Base-by-base conservation (phyloP, 2,113 vertebrate species). In the Seriola rivoliana region DNA sequence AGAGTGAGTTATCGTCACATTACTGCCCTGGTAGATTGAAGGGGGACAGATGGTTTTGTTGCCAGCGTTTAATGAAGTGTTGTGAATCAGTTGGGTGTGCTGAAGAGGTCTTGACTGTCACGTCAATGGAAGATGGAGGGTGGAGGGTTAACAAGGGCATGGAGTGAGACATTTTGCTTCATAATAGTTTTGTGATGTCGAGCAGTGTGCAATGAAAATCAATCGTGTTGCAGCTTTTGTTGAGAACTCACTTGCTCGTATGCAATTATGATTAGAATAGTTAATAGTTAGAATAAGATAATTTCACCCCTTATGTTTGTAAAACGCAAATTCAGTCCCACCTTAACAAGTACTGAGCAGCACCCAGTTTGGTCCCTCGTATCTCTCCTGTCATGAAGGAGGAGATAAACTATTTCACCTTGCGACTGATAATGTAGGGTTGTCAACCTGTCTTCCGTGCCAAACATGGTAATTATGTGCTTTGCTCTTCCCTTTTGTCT, bases 1-100 rank as follows among this genome's bases (percentile, higher is more conserved):
- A 89, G 86, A 83, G 84, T 92, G 90, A 92, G 89, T 92, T 94
- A 92, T 91, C 29, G 85, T 92, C 90, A 90, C 91, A 91, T 93
- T 90, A 89, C 86, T 83, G 90, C 73, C 87, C 84, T 78, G 83
- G 88, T 90, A 91, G 86, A 90, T 76, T 84, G 85, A 92, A 82
- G 82, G 87, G 87, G 82, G 85, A 89, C 89, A 91, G 92, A 92
- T 91, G 88, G 90, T 91, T 85, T 89, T 91, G 89, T 90, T 90
- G 89, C 86, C 82, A 82, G 86, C 36, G 13, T 84, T 91, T 93
- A 93, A 93, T 91, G 82, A 93, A 92, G 90, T 91, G 88, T 85
- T 85, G 85, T 90, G 86, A 92, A 88, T 85, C 86, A 82, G 78
- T 57, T 74, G 81, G 79, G 69, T 86, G 82, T 68, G 48, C 74